Evolutionary conservation across 2,113 vertebrate genomes (phyloP).

Genomic region (Microtus oregoni): DNA sequence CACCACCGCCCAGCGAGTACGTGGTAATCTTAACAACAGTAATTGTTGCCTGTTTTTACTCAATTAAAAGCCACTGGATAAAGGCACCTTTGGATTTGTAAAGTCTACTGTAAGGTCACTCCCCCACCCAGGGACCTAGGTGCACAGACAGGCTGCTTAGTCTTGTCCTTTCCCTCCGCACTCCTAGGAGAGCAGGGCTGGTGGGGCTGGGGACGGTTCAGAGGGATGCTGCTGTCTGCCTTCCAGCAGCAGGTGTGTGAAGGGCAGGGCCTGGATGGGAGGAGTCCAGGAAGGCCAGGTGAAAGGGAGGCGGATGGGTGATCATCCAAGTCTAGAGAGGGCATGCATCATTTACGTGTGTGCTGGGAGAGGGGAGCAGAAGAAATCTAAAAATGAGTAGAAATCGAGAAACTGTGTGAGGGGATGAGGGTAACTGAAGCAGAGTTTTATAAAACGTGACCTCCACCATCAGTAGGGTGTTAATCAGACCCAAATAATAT

Average conservation of each 20-base stretch:
- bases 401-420: background rate
- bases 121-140: too few species aligned
- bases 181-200: background rate
- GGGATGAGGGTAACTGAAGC: background rate
- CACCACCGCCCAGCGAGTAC: too few species aligned
- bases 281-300: background rate
- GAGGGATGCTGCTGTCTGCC: background rate
- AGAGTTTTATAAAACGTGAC: slow-evolving; percentile 39
- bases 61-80: background rate
- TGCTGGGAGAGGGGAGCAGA: background rate
- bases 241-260: background rate
- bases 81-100: background rate
- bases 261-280: background rate
- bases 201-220: background rate
- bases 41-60: slow-evolving; percentile 5
- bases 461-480: background rate
- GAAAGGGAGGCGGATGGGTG: background rate
- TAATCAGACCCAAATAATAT: background rate
- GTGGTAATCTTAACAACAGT: background rate
- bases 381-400: background rate
- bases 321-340: background rate
- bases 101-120: background rate
- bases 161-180: background rate
- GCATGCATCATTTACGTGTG: background rate
- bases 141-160: background rate